Evolutionary conservation across 35 echinoderm and acorn worm species (phyloP).

Genomic region (Heliocidaris erythrogramma): DNA sequence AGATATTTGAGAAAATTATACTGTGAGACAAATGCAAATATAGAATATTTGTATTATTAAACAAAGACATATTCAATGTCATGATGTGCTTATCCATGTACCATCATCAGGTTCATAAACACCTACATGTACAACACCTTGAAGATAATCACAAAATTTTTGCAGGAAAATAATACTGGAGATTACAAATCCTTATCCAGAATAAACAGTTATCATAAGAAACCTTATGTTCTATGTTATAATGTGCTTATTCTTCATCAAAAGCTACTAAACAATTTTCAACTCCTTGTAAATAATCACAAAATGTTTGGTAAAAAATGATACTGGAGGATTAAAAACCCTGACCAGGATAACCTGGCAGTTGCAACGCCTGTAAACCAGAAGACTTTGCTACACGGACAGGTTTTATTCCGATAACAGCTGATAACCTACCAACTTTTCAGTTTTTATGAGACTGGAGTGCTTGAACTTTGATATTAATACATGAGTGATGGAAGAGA

Average conservation of each 20-base stretch:
- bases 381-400: not conserved
- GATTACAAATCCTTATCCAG: not conserved
- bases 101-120: too few relatives aligned
- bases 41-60: too few relatives aligned
- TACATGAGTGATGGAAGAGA: conserved; percentile 3
- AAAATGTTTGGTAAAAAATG: not conserved
- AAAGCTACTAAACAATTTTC: not conserved
- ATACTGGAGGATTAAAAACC: not conserved
- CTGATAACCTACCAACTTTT: conserved; percentile 7
- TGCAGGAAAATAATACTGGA: not conserved
- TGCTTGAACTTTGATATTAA: conserved; percentile 13
- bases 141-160: not conserved
- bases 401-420: not conserved
- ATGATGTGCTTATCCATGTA: too few relatives aligned
- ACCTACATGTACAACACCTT: not conserved
- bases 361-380: not conserved
- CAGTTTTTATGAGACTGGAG: conserved; percentile 7
- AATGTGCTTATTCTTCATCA: too few relatives aligned
- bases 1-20: too few relatives aligned
- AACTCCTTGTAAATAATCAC: not conserved
- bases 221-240: too few relatives aligned
- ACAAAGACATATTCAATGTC: too few relatives aligned
- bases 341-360: not conserved
- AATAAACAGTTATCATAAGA: not conserved
- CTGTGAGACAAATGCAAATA: too few relatives aligned